Evolutionary conservation across 53 echinoderm and acorn worm species (phyloP).

Genomic region (Holothuria scabra): DNA sequence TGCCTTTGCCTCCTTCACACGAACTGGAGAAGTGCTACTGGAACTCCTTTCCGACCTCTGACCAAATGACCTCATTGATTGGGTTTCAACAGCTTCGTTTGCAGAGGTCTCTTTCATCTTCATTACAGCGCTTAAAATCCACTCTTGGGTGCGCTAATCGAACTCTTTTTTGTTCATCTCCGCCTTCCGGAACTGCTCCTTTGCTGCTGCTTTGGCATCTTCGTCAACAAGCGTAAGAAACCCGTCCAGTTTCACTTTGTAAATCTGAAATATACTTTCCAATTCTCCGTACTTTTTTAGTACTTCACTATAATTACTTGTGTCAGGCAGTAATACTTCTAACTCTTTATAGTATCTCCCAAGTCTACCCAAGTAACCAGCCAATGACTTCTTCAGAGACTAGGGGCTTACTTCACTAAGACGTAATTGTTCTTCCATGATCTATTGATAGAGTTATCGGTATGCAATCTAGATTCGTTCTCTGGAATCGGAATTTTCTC

Average conservation of each 20-base stretch:
- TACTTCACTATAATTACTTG: not conserved
- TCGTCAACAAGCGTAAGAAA: not conserved
- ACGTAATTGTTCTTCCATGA: not conserved
- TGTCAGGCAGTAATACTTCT: slow-evolving; percentile 11
- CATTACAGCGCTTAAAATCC: not conserved
- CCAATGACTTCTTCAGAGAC: slow-evolving; percentile 21
- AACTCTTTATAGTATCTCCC: slow-evolving; percentile 25
- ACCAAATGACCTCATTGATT: not conserved
- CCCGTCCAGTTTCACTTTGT: slow-evolving; percentile 1
- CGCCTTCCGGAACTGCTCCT: not conserved
- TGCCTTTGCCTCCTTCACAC: slow-evolving; percentile 20
- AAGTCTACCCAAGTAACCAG: slow-evolving; percentile 17
- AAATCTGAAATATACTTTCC: slow-evolving; percentile 20
- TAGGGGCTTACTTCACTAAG: not conserved
- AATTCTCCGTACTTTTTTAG: slow-evolving; percentile 8
- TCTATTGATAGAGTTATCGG: not conserved
- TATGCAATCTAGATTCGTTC: not conserved
- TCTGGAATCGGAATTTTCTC: not conserved
- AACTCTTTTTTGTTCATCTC: slow-evolving; percentile 6
- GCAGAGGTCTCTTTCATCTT: not conserved
- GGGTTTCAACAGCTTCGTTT: not conserved
- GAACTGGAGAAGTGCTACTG: not conserved
- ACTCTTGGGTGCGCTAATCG: not conserved
- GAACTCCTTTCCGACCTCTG: not conserved
- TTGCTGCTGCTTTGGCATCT: not conserved